Evolutionary conservation across 2,888 invertebrate species (phyloP).

Genomic region (Drosophila demipolita): DNA sequence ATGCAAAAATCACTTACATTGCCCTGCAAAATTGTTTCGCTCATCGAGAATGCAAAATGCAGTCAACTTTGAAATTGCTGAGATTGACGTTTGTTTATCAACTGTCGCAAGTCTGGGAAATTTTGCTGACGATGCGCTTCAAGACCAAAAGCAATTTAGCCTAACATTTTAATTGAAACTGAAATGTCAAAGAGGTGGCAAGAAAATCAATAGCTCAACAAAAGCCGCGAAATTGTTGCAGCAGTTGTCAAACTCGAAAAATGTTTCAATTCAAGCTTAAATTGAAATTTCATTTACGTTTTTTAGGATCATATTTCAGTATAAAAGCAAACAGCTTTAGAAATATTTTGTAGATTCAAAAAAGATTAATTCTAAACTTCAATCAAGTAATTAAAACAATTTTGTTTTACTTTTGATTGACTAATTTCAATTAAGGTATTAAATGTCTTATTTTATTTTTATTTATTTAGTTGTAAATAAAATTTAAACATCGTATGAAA

Average conservation of each 20-base stretch:
- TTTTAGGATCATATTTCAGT: too few species aligned
- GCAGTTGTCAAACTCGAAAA: background rate
- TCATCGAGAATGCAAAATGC: constrained; percentile 46
- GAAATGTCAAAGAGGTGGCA: constrained; percentile 49
- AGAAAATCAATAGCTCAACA: constrained; percentile 36
- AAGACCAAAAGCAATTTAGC: constrained; percentile 43
- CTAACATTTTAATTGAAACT: constrained; percentile 68
- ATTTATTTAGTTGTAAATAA: background rate
- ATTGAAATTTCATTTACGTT: background rate
- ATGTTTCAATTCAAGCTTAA: constrained; percentile 4
- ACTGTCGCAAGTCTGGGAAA: constrained; percentile 53
- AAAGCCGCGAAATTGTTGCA: constrained; percentile 16
- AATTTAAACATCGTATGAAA: background rate
- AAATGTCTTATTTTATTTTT: background rate
- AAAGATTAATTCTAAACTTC: background rate
- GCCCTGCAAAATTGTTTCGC: constrained; percentile 39
- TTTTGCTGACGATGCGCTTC: constrained; percentile 47
- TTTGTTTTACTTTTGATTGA: background rate
- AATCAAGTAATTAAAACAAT: background rate
- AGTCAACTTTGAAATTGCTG: constrained; percentile 69
- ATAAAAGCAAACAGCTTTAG: background rate
- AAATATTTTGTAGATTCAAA: background rate
- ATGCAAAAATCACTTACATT: constrained; percentile 61
- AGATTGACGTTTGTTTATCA: constrained; percentile 61
- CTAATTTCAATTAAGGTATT: background rate